These are phyloP conservation scores for Anolis sagrei DNA, from an alignment of 2,113 vertebrate genomes.

Conservation along the genomic window DNA sequence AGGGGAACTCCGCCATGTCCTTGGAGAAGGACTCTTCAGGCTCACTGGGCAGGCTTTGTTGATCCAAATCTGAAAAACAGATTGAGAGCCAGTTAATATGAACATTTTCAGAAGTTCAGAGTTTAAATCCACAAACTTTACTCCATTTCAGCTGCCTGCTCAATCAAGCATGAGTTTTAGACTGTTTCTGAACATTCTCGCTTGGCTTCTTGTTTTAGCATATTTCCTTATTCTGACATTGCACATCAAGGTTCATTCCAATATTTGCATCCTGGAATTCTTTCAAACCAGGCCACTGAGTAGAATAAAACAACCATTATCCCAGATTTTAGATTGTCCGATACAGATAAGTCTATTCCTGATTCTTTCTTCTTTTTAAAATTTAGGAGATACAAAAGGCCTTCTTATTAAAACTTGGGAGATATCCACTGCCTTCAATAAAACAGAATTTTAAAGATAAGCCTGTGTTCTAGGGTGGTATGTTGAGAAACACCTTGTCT, in stretches of 20 bases:
- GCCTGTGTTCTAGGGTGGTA: no score
- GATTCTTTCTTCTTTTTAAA: not conserved
- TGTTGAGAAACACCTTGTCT: no score
- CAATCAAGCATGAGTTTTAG: not conserved
- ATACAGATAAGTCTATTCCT: not conserved
- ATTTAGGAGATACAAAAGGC: not conserved
- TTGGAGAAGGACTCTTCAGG: conserved; percentile 89
- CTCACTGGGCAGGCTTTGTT: conserved; percentile 91
- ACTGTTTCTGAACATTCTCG: not conserved
- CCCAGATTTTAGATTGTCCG: not conserved
- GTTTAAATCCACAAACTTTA: not conserved
- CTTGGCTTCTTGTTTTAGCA: not conserved
- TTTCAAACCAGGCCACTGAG: not conserved
- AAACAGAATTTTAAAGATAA: no score
- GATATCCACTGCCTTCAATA: not conserved
- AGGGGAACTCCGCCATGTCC: conserved; percentile 88
- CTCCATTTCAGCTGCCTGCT: not conserved
- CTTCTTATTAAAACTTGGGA: not conserved
- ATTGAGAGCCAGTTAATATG: not conserved
- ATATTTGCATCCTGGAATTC: not conserved
- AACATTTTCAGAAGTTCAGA: not conserved
- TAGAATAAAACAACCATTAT: not conserved
- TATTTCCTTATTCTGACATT: not conserved
- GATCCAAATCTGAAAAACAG: conserved; percentile 89
- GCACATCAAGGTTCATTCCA: no score